These are phyloP conservation scores for Platysternon megacephalum DNA, from an alignment of 2,113 vertebrate genomes.

Conservation along the genomic window DNA sequence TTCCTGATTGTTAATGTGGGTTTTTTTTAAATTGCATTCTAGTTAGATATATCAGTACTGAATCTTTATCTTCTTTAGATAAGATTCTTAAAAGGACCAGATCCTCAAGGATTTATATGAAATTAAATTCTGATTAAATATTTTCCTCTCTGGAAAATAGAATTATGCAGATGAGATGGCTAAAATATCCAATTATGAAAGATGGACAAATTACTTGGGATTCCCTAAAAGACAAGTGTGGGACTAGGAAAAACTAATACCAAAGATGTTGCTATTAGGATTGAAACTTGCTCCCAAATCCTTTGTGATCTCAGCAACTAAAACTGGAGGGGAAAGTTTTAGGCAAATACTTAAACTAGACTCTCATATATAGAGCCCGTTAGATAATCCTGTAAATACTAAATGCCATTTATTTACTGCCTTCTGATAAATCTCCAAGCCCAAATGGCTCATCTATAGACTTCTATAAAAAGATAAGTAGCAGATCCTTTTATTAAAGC, in stretches of 20 bases:
- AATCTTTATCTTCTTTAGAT: slow-evolving; percentile 16
- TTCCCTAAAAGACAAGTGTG: not conserved
- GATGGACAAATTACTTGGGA: not conserved
- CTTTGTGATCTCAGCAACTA: not conserved
- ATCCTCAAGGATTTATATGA: slow-evolving; percentile 19
- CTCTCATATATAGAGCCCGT: not conserved
- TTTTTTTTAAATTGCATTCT: not conserved
- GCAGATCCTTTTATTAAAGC: not conserved
- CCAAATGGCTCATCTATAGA: not conserved
- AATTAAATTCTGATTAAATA: slow-evolving; percentile 32
- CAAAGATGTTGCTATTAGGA: not conserved
- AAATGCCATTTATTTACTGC: not conserved
- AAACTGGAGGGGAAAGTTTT: not conserved
- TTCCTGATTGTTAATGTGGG: not conserved
- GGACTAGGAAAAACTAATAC: not conserved
- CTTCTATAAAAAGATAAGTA: not conserved
- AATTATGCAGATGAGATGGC: not conserved
- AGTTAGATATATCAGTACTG: not conserved
- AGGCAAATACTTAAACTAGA: not conserved
- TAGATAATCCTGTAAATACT: not conserved
- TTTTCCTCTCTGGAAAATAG: slow-evolving; percentile 20
- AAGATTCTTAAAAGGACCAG: slow-evolving; percentile 14
- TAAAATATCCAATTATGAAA: slow-evolving; percentile 29
- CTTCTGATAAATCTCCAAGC: not conserved
- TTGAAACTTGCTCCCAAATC: not conserved